Base-by-base conservation (phyloP, 2,888 invertebrate genomes). In the Galerucella pusilla region DNA sequence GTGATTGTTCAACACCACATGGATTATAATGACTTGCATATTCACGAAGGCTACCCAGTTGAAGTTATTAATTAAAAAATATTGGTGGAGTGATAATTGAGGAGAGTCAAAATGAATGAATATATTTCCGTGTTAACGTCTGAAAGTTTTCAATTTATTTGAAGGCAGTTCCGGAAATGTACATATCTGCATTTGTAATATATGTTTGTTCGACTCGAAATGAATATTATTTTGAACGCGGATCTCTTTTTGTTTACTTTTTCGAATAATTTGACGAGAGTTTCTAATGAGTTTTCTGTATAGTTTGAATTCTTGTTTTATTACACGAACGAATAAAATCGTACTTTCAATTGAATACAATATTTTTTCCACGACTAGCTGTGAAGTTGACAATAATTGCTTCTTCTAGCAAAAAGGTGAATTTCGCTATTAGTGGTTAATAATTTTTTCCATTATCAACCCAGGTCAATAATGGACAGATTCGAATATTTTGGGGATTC, bases 141-240 rank as follows among this genome's bases (percentile, higher is more conserved):
- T 10, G 16, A 42, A 63, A 63, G 35, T 63, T 63, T 63, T 42
- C 63, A 63, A 63, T 63, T 63, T 63, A 63, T 63, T 63, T 45
- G 35, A n/a, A 28, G 14, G 11, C 35, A 63, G 42, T 14, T 63
- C 14, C 42, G n/a, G 63, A 63, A 63, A 63, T 63, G 63, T 63
- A 35, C 63, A 42, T 35, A 16, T 63, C 16, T 28, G 14, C n/a
- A 5, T 5, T 61, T 61, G 35, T 61, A 12, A 61, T 35, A 61
- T 61, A 61, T 59, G 20, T 59, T 20, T 16, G 59, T 16, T 25
- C 59, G 9, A n/a, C 25, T 16, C 35, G 20, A 16, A 59, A 59
- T 59, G 59, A 25, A 59, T 20, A 20, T 20, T 20, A 20, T 20
- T 10, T 12, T 25, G 20, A 54, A 54, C 2, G 6, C 14, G 54